Evolutionary conservation across 2,113 vertebrate species (phyloP), one percentile per base, ranked within the genome.

Genomic region (Pomatorhinus ruficollis): DNA sequence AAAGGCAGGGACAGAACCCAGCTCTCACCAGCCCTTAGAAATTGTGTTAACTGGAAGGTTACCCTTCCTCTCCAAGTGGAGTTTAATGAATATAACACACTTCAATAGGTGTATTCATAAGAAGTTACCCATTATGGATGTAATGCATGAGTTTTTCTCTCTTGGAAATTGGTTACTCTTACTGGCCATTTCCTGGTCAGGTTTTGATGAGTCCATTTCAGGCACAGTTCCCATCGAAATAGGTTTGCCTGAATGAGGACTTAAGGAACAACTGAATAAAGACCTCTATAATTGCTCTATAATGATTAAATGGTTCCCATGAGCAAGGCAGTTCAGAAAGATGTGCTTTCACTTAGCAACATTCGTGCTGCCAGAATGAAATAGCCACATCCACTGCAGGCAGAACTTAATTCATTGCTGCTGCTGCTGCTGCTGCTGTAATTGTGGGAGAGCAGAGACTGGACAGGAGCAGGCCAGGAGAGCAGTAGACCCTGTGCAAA

Each of bases 231-330:
- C 94, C 95, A 94, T 90, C 96, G 95, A 97, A 97, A 96, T 57
- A 83, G 93, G 92, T 96, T 97, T 96, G 92, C 94, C 87, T 97
- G 95, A 96, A 97, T 96, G 92, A 96, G 78, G 93, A 96, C 94
- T 94, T 95, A 93, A 86, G 63, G 94, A 96, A 96, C 91, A 95
- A 96, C 82, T 83, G 93, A 96, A 96, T 94, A 97, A 96, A 97
- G 93, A 95, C 91, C 93, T 93, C 95, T 94, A 45, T 96, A 96
- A 95, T 96, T 97, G 96, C 93, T 96, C 93, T 86, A 94, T 97
- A 96, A 97, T 96, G 94, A 97, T 96, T 85, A 95, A 97, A 97
- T 97, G 90, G 95, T 96, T 97, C 95, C 96, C 96, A 95, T 96
- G 96, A 94, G 95, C 93, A 88, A 80, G 95, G 94, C 95, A 95